A percentile compares a stretch with the other conserved stretches of the same genome.
Conservation (phyloP, 2,888 invertebrate genomes). For the Epinotia brunnichana region DNA sequence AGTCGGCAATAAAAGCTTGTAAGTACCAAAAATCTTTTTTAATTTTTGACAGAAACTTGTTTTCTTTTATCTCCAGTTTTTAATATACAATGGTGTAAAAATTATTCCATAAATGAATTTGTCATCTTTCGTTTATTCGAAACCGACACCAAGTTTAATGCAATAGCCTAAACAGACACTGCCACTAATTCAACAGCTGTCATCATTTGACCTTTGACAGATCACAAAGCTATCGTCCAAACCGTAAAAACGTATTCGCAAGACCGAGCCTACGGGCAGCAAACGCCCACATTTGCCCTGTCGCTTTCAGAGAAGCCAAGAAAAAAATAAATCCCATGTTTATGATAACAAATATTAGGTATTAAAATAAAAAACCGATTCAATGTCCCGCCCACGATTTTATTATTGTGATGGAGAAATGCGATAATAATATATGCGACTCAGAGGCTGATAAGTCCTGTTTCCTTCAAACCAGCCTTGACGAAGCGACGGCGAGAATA, state of each 20-base stretch:
- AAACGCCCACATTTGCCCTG: neutral
- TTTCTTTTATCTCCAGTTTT: too few species aligned
- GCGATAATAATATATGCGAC: neutral
- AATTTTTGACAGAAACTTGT: too few species aligned
- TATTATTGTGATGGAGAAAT: neutral
- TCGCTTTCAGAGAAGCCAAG: neutral
- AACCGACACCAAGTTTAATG: too few species aligned
- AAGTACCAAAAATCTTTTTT: too few species aligned
- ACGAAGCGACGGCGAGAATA: slow-evolving; percentile 27
- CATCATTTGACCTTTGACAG: neutral
- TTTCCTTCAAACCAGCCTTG: neutral
- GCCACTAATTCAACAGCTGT: too few species aligned
- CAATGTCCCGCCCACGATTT: slow-evolving; percentile 25
- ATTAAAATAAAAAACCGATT: slow-evolving; percentile 28
- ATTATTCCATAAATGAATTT: too few species aligned
- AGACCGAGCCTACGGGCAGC: neutral
- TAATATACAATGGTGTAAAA: too few species aligned
- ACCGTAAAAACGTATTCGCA: neutral
- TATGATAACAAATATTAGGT: slow-evolving; percentile 28
- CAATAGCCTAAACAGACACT: too few species aligned
- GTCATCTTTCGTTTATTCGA: too few species aligned
- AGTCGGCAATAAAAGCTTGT: too few species aligned
- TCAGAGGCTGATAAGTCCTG: neutral
- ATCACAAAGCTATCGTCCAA: neutral
- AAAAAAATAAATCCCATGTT: slow-evolving; percentile 15